Evolutionary conservation across 2,888 invertebrate species (phyloP).

Genomic region (Melinopterus prodromus): DNA sequence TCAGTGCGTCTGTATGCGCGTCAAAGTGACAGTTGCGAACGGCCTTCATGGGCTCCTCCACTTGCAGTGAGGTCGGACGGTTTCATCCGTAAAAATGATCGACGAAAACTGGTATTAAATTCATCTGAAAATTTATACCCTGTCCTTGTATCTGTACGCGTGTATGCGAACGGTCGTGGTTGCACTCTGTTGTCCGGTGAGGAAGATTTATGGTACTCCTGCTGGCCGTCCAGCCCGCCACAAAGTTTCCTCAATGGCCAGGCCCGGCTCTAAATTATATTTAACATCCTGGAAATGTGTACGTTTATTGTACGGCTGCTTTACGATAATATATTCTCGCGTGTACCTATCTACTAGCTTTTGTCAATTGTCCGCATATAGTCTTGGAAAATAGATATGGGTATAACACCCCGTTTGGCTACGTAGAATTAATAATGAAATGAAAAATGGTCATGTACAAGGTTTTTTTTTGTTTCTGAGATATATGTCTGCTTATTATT

Average conservation of each 20-base stretch:
- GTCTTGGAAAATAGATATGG: too few species aligned
- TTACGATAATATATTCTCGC: neutral
- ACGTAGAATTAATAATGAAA: too few species aligned
- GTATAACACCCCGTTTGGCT: too few species aligned
- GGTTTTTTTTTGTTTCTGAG: too few species aligned
- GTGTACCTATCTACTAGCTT: neutral
- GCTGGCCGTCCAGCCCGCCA: neutral
- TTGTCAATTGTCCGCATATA: too few species aligned
- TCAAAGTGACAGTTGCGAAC: neutral
- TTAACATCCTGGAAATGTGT: neutral
- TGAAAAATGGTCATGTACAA: too few species aligned
- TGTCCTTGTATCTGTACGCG: conserved; percentile 4
- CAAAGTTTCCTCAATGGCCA: conserved; percentile 4
- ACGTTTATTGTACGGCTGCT: neutral
- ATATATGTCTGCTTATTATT: too few species aligned
- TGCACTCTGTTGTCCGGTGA: neutral
- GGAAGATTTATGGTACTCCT: neutral
- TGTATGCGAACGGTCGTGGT: neutral
- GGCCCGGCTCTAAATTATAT: neutral
- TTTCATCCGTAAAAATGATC: neutral
- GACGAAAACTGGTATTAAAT: conserved; percentile 4
- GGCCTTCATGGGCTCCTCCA: neutral
- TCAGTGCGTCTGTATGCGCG: neutral
- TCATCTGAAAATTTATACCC: conserved; percentile 4
- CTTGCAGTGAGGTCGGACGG: neutral